phyloP scores from a whole-genome alignment of 2,888 invertebrate species.

The Hydroisotoma schaefferi region DNA sequence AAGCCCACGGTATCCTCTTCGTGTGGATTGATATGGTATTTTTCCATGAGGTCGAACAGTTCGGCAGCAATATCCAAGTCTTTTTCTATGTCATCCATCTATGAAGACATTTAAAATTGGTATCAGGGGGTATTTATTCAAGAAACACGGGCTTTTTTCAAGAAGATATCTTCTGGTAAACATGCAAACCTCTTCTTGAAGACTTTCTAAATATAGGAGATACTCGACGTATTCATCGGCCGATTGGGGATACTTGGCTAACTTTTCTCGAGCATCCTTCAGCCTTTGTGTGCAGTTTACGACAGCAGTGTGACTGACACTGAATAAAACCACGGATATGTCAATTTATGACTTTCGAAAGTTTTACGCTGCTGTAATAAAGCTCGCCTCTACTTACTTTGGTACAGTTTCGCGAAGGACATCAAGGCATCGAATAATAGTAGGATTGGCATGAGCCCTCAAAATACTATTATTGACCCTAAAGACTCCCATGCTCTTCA shows the following conservation, averaged over 20 bases:
- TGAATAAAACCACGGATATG: neutral
- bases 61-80: constrained; percentile 76
- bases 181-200: constrained; percentile 57
- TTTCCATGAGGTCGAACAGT: constrained; percentile 76
- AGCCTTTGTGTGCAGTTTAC: constrained; percentile 55
- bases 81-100: constrained; percentile 67
- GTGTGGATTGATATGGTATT: constrained; percentile 68
- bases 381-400: constrained; percentile 56
- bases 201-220: constrained; percentile 66
- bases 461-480: constrained; percentile 67
- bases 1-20: constrained; percentile 60
- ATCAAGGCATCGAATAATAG: constrained; percentile 66
- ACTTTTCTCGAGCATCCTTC: constrained; percentile 62
- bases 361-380: neutral
- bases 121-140: neutral
- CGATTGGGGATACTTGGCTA: constrained; percentile 64
- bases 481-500: constrained; percentile 69
- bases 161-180: too few relatives aligned
- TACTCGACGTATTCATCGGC: constrained; percentile 71
- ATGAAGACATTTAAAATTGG: constrained; percentile 28
- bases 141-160: neutral
- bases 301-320: constrained; percentile 5
- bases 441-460: constrained; percentile 67
- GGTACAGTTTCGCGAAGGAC: constrained; percentile 65
- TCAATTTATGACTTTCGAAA: too few relatives aligned